phyloP scores from a whole-genome alignment of 2,113 vertebrate genomes.

The Rhinoderma darwinii region DNA sequence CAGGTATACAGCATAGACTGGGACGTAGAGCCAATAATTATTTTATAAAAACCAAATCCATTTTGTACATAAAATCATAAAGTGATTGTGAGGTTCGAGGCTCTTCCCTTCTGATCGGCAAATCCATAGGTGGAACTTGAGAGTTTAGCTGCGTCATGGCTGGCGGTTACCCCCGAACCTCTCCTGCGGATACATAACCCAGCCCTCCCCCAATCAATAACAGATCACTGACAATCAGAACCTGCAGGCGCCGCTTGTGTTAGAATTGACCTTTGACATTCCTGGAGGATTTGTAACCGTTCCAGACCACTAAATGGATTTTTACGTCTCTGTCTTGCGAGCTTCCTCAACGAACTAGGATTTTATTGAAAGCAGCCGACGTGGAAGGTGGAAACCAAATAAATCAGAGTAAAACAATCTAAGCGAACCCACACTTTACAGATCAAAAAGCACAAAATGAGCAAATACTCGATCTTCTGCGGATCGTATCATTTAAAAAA shows the following conservation, averaged over 20 bases:
- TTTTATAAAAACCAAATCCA: too few species aligned
- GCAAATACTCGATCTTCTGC: too few species aligned
- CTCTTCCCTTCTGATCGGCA: too few species aligned
- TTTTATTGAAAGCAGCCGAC: neutral
- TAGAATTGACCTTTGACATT: neutral
- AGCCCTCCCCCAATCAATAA: slow-evolving; percentile 4
- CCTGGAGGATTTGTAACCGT: neutral
- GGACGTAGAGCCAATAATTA: too few species aligned
- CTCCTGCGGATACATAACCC: neutral
- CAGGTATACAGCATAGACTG: too few species aligned
- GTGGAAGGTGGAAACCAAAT: neutral
- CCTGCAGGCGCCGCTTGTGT: neutral
- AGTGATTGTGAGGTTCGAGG: too few species aligned
- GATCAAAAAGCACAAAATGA: too few species aligned
- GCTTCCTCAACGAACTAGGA: neutral
- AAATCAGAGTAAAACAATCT: neutral
- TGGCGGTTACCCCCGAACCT: neutral
- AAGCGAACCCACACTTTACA: too few species aligned
- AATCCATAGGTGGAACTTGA: neutral
- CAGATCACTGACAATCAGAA: neutral
- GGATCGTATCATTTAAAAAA: too few species aligned
- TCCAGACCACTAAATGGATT: neutral
- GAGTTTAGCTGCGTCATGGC: neutral
- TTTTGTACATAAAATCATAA: too few species aligned
- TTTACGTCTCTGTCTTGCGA: neutral